A percentile compares a stretch with the other conserved stretches of the same genome.
These are phyloP conservation scores for Bubo blakistoni DNA, from an alignment of 2,113 vertebrate species.

Conservation along the genomic window DNA sequence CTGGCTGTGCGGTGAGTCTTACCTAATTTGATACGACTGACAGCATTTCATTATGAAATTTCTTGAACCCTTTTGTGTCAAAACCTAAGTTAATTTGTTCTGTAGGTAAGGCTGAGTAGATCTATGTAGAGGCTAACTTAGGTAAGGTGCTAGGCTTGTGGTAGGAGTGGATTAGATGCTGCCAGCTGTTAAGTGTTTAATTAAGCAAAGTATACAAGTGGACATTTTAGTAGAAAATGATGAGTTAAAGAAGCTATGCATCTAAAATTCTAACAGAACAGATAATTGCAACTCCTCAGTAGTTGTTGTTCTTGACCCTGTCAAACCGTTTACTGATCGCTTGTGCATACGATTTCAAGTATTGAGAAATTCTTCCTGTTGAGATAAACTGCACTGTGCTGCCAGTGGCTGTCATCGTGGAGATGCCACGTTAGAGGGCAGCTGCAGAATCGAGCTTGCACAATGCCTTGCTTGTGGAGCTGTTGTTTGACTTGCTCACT, in stretches of 20 bases:
- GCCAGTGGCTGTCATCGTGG: neutral
- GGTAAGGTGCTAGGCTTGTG: neutral
- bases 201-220: neutral
- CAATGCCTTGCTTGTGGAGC: constrained; percentile 45
- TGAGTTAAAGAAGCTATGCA: neutral
- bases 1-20: fast-evolving
- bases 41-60: neutral
- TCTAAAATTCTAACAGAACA: neutral
- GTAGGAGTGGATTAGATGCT: neutral
- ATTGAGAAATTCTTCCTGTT: constrained; percentile 33
- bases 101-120: neutral
- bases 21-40: neutral
- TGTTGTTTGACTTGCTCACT: neutral
- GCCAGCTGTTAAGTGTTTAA: neutral
- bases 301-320: neutral
- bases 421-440: constrained; percentile 1
- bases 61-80: neutral
- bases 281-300: neutral
- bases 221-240: neutral
- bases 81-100: neutral
- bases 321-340: neutral
- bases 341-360: neutral
- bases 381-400: neutral
- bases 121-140: neutral
- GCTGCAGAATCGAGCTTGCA: constrained; percentile 21